These are phyloP conservation scores for Proisotoma minuta DNA, from an alignment of 2,888 invertebrate genomes.

Conservation along the genomic window DNA sequence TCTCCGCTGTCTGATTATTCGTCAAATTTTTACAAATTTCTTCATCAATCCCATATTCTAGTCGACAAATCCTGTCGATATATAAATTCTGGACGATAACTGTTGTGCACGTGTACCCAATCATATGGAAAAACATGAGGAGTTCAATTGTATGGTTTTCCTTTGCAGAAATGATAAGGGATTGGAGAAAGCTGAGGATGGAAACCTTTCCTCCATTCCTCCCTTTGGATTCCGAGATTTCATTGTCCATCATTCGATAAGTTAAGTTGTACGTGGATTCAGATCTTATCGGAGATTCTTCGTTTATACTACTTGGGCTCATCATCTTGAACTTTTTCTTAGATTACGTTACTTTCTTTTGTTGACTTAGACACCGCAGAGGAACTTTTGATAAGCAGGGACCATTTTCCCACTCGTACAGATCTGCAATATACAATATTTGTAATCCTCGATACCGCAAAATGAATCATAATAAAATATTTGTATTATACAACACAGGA, in stretches of 20 bases:
- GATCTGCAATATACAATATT: too few species aligned
- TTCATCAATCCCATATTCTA: constrained; percentile 17
- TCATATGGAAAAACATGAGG: constrained; percentile 23
- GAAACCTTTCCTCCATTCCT: too few species aligned
- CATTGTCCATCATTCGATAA: constrained; percentile 18
- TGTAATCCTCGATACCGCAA: too few species aligned
- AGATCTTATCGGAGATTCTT: constrained; percentile 1
- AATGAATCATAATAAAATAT: too few species aligned
- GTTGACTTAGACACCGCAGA: too few species aligned
- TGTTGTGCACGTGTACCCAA: constrained; percentile 28
- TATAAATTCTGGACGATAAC: constrained; percentile 43
- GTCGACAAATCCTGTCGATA: constrained; percentile 40
- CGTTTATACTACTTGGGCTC: background rate
- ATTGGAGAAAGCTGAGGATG: constrained; percentile 14
- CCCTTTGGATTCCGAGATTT: constrained; percentile 18
- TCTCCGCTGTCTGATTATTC: constrained; percentile 17
- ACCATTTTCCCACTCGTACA: too few species aligned
- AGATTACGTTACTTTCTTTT: too few species aligned
- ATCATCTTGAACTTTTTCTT: constrained; percentile 9
- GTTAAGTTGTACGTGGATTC: constrained; percentile 1
- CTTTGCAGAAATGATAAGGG: constrained; percentile 27
- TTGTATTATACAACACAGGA: too few species aligned
- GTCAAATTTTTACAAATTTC: constrained; percentile 29
- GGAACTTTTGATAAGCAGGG: too few species aligned
- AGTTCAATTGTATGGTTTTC: constrained; percentile 38